A percentile compares a stretch with the other conserved stretches of the same genome.
These are phyloP conservation scores for Fragum fragum DNA, from an alignment of 2,888 invertebrate genomes.

Conservation along the genomic window DNA sequence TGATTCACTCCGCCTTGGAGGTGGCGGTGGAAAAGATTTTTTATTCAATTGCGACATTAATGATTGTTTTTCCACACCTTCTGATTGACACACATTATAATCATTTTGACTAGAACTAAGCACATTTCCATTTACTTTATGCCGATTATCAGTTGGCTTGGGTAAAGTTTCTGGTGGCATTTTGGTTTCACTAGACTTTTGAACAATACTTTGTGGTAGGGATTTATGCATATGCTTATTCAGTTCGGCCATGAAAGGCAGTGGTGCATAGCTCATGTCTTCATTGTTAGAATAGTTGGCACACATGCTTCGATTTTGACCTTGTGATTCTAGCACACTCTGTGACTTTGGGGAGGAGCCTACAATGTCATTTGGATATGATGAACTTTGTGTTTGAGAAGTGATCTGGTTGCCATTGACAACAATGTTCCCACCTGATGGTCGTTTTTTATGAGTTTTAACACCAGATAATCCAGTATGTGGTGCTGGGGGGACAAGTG, in stretches of 20 bases:
- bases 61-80: slow-evolving; percentile 20
- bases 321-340: slow-evolving; percentile 28
- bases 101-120: slow-evolving; percentile 29
- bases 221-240: slow-evolving; percentile 65
- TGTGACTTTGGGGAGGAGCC: slow-evolving; percentile 36
- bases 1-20: slow-evolving; percentile 80
- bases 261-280: slow-evolving; percentile 68
- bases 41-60: neutral
- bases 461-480: slow-evolving; percentile 44
- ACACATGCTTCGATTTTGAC: slow-evolving; percentile 31
- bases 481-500: slow-evolving; percentile 58
- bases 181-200: slow-evolving; percentile 31
- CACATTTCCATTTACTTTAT: slow-evolving; percentile 41
- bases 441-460: slow-evolving; percentile 61
- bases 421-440: slow-evolving; percentile 63
- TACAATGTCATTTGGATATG: slow-evolving; percentile 46
- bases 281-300: slow-evolving; percentile 39
- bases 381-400: slow-evolving; percentile 45
- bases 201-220: slow-evolving; percentile 24
- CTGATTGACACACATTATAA: slow-evolving; percentile 15
- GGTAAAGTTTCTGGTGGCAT: slow-evolving; percentile 70
- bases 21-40: slow-evolving; percentile 76
- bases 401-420: slow-evolving; percentile 61
- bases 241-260: slow-evolving; percentile 79
- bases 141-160: slow-evolving; percentile 66